phyloP scores from a whole-genome alignment of 2,113 vertebrate species.

The Irena cyanogastra region DNA sequence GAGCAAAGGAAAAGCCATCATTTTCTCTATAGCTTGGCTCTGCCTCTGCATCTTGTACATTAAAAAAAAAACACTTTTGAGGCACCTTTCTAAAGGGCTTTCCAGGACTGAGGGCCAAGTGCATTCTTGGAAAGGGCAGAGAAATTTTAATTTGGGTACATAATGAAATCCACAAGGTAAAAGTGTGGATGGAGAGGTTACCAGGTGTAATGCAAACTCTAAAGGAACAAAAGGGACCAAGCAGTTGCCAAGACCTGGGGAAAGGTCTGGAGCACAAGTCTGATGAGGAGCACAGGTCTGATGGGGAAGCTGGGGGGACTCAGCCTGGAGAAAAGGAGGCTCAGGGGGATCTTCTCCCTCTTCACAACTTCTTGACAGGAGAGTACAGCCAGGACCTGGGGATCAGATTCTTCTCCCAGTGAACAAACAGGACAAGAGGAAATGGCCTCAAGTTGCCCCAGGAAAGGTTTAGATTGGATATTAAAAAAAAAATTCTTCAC shows the following conservation, averaged over 20 bases:
- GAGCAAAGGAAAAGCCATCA: background rate
- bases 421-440: background rate
- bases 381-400: background rate
- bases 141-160: background rate
- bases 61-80: background rate
- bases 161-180: background rate
- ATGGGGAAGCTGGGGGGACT: too few species aligned
- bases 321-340: background rate
- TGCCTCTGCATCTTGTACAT: background rate
- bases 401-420: background rate
- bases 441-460: background rate
- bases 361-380: background rate
- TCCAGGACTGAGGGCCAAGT: background rate
- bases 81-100: background rate
- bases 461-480: background rate
- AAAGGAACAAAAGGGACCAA: background rate
- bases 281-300: background rate
- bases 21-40: background rate
- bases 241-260: background rate
- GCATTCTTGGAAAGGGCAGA: background rate
- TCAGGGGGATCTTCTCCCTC: background rate
- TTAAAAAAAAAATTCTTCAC: background rate
- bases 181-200: background rate
- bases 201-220: background rate
- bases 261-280: background rate